These are phyloP conservation scores for Omphaloscelis lunosa DNA, from an alignment of 2,888 invertebrate genomes.

Conservation along the genomic window DNA sequence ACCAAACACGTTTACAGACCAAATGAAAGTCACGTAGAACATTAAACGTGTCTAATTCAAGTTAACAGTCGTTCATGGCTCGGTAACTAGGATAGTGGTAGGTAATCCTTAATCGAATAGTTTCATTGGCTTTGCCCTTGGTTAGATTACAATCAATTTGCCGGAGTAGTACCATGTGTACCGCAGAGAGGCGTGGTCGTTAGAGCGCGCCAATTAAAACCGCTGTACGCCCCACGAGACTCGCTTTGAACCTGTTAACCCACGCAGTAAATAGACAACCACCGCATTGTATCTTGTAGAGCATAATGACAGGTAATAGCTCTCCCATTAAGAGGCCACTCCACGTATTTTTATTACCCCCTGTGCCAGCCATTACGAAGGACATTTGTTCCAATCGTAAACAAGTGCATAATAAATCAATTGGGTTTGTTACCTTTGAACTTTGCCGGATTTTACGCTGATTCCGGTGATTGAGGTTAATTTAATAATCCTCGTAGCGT, in stretches of 20 bases:
- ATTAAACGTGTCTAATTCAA: slow-evolving; percentile 25
- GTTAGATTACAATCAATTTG: slow-evolving; percentile 68
- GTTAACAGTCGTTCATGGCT: slow-evolving; percentile 21
- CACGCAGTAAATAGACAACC: slow-evolving; percentile 57
- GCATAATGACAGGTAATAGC: slow-evolving; percentile 61
- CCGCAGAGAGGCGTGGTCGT: slow-evolving; percentile 51
- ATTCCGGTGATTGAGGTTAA: slow-evolving; percentile 37
- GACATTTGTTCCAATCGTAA: slow-evolving; percentile 58
- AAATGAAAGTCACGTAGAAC: slow-evolving; percentile 17
- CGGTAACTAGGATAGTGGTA: slow-evolving; percentile 12
- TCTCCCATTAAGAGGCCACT: slow-evolving; percentile 57
- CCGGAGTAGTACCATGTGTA: slow-evolving; percentile 45
- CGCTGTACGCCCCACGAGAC: slow-evolving; percentile 45
- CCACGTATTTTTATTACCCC: slow-evolving; percentile 58
- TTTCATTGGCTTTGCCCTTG: slow-evolving; percentile 57
- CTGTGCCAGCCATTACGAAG: slow-evolving; percentile 54
- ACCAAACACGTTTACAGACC: neutral
- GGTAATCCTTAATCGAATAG: slow-evolving; percentile 57
- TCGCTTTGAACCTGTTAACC: slow-evolving; percentile 63
- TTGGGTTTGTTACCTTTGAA: slow-evolving; percentile 52
- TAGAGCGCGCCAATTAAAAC: slow-evolving; percentile 63
- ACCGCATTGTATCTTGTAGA: slow-evolving; percentile 43
- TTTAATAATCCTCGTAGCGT: slow-evolving; percentile 32
- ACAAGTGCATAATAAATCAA: slow-evolving; percentile 62
- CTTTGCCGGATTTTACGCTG: slow-evolving; percentile 37